Conservation (phyloP, 2,888 invertebrate genomes). For the Bellardia bayeri region DNA sequence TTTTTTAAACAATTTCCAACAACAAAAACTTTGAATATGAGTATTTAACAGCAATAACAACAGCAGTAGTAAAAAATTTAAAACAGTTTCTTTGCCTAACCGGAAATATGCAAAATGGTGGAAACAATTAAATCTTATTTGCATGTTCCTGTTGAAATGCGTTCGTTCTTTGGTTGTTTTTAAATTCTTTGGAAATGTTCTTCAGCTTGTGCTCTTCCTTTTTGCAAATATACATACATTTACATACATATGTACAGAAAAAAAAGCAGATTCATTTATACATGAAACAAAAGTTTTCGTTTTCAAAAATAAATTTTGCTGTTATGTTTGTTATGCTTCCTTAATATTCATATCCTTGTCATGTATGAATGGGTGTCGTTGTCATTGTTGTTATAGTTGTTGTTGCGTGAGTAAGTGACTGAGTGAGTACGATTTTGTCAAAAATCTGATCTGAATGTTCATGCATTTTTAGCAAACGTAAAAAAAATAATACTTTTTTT, state of each 20-base stretch:
- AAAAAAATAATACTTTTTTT: conserved; percentile 19
- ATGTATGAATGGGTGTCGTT: conserved; percentile 53
- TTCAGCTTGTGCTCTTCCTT: not conserved
- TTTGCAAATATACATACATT: not conserved
- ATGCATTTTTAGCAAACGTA: conserved; percentile 13
- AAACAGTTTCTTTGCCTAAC: conserved; percentile 56
- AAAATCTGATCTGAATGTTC: conserved; percentile 50
- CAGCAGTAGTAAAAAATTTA: conserved; percentile 12
- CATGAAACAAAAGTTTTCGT: conserved; percentile 23
- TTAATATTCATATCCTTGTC: conserved; percentile 64
- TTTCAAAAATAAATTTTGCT: conserved; percentile 32
- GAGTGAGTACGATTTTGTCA: conserved; percentile 35
- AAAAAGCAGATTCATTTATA: not conserved
- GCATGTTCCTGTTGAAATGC: conserved; percentile 62
- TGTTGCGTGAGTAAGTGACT: conserved; percentile 19
- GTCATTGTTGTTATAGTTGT: conserved; percentile 3
- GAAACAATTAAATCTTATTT: conserved; percentile 74
- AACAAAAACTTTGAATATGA: conserved; percentile 16
- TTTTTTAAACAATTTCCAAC: not conserved
- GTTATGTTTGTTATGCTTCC: conserved; percentile 10
- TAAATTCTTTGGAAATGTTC: conserved; percentile 23
- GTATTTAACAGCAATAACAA: conserved; percentile 20
- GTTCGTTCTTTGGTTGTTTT: conserved; percentile 13
- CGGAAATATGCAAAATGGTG: conserved; percentile 71
- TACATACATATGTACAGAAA: not conserved